Base-by-base conservation (phyloP, 1,140 invertebrate species). In the Nasonia longicornis region DNA sequence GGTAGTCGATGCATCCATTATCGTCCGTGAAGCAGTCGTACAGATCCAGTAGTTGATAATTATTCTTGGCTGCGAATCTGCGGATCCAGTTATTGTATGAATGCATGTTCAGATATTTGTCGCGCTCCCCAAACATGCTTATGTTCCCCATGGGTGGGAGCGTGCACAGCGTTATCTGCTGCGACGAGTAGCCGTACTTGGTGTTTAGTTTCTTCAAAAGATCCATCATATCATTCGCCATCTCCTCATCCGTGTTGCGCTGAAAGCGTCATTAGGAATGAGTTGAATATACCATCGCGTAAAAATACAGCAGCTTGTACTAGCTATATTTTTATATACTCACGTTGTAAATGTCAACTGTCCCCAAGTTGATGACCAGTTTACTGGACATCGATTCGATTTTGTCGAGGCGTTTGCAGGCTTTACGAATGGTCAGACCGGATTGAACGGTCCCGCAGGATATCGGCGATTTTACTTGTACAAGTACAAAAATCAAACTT, bases 281-380 rank as follows among this genome's bases (percentile, higher is more conserved):
- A 72, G 12, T 12, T 45, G 3, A 72, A 22, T 14, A n/a, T 42
- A 35, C 45, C 45, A 4, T 73, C 2, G 6, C 10, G 16, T 48
- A 45, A 48, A 45, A 73, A n/a, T n/a, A 22, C 0, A 22, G 8
- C 26, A 22, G 12, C 10, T n/a, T 22, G 3, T n/a, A 52, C 2
- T 48, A 22, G 20, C 16, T 4, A n/a, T 73, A 45, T 31, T 67
- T 12, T 31, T 70, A 2, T 29, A 48, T 73, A 22, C 48, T 74
- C 12, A 74, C 72, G 1, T 52, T 74, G 22, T 74, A 74, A 52
- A 74, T 74, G n/a, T 74, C 72, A 1, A 74, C 72, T 4, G 45
- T 74, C 1, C 72, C 72, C 12, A 74, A 4, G n/a, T 74, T 74
- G 7, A 74, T 74, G 22, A 45, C 20, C 1, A 74, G 20, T 52